Evolutionary conservation across 2,888 invertebrate genomes (phyloP), one percentile per base, ranked within the genome.

Genomic region (Endomychus coccineus): DNA sequence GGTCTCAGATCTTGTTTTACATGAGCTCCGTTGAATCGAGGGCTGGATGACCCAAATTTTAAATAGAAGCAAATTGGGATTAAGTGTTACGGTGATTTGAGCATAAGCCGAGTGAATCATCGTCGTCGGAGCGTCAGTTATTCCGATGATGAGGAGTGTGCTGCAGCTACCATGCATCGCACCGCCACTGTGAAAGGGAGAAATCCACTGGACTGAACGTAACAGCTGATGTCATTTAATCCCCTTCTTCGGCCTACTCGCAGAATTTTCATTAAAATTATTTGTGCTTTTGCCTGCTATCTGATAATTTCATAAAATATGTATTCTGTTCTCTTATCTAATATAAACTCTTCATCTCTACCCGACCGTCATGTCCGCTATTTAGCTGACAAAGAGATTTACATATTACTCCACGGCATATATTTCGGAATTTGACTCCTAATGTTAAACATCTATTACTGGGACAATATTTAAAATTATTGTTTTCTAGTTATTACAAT

Each of bases 191-290:
- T 6, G 15, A 30, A 37, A 39, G 66, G 67, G 67, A 62, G 65
- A 58, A 56, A 62, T 36, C 58, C 66, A 66, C 60, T 66, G 56
- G 64, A 67, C 64, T 63, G 67, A 56, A 62, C 62, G 62, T 67
- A 67, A 67, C 67, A 67, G 67, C 67, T 67, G 67, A 67, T 67
- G 67, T 67, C 67, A 67, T 64, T 66, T 64, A 61, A 55, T 57
- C 58, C 59, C 59, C 61, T 51, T 54, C 56, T 57, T 52, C 45
- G 42, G 41, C 40, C 48, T 10, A 13, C 10, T 14, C 16, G 16
- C 60, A 55, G 61, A 63, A 58, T 65, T 65, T 65, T 65, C 65
- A 65, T 65, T 64, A 64, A 65, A 65, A 65, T 65, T 64, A 65
- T 65, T 63, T 62, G 58, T 55, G 56, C 56, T 45, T 50, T 52